Conservation (phyloP, 2,113 vertebrate species). For the Anolis carolinensis region DNA sequence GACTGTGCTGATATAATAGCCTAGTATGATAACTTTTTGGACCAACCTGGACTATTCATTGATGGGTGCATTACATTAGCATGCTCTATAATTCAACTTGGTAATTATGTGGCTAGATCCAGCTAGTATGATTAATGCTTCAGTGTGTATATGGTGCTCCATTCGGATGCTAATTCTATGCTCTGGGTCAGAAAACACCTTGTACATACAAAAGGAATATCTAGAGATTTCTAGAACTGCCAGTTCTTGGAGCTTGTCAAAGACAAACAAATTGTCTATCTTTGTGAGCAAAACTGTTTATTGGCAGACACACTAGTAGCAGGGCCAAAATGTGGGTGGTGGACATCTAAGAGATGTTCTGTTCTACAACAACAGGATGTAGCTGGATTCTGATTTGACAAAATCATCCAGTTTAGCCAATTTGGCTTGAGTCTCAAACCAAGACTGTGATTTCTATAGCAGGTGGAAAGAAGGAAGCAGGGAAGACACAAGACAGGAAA, state of each 20-base stretch:
- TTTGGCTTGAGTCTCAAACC: too few relatives aligned
- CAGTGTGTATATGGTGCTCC: neutral
- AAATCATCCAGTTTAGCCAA: too few relatives aligned
- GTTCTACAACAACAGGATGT: neutral
- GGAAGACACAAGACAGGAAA: too few relatives aligned
- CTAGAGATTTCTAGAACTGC: neutral
- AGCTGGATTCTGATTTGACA: too few relatives aligned
- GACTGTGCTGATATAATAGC: conserved; percentile 51
- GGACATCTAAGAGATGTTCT: neutral
- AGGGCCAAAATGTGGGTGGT: neutral
- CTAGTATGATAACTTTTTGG: conserved; percentile 56
- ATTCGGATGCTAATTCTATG: neutral
- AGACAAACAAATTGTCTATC: neutral
- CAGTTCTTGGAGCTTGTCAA: neutral
- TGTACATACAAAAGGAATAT: too few relatives aligned
- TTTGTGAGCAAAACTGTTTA: neutral
- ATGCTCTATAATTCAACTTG: conserved; percentile 50
- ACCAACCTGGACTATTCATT: conserved; percentile 59
- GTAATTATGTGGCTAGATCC: conserved; percentile 28
- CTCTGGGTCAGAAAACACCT: neutral
- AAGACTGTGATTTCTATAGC: too few relatives aligned
- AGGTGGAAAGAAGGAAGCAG: too few relatives aligned
- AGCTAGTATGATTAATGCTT: neutral
- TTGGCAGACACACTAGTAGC: neutral
- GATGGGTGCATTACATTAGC: conserved; percentile 53